Evolutionary conservation across 2,113 vertebrate species (phyloP).

Genomic region (Elephas maximus): DNA sequence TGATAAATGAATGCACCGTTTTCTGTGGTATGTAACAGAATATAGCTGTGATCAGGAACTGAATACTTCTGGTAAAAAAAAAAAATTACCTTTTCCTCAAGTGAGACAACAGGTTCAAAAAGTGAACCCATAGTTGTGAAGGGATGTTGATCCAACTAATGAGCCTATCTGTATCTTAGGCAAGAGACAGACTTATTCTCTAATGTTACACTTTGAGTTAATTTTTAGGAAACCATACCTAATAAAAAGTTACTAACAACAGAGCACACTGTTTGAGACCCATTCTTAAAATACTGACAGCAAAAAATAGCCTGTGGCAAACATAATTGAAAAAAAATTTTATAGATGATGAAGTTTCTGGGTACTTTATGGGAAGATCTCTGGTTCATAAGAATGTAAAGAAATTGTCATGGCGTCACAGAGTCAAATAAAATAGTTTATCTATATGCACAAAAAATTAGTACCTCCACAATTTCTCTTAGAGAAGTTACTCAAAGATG

Average conservation of each 20-base stretch:
- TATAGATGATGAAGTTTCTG: slow-evolving; percentile 17
- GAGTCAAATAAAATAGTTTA: slow-evolving; percentile 39
- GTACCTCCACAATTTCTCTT: neutral
- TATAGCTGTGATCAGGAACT: slow-evolving; percentile 37
- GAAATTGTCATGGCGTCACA: neutral
- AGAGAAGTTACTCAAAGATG: slow-evolving; percentile 28
- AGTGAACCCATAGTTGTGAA: slow-evolving; percentile 5
- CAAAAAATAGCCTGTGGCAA: slow-evolving; percentile 32
- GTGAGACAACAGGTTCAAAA: slow-evolving; percentile 26
- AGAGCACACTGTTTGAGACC: neutral
- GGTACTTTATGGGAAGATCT: slow-evolving; percentile 1
- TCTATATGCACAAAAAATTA: slow-evolving; percentile 8
- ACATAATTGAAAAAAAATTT: slow-evolving; percentile 35
- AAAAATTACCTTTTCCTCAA: slow-evolving; percentile 1
- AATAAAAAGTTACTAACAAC: neutral
- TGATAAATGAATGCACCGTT: neutral
- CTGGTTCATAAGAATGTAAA: slow-evolving; percentile 24
- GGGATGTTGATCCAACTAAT: neutral
- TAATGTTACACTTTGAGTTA: slow-evolving; percentile 27
- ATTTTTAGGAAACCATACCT: slow-evolving; percentile 38
- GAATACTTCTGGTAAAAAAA: neutral
- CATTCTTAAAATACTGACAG: slow-evolving; percentile 40
- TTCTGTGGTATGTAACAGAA: slow-evolving; percentile 19
- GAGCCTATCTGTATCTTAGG: neutral
- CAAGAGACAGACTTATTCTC: slow-evolving; percentile 28